These are phyloP conservation scores for Rambutsinella grinnellia DNA, from an alignment of 2,888 invertebrate genomes.

Conservation along the genomic window DNA sequence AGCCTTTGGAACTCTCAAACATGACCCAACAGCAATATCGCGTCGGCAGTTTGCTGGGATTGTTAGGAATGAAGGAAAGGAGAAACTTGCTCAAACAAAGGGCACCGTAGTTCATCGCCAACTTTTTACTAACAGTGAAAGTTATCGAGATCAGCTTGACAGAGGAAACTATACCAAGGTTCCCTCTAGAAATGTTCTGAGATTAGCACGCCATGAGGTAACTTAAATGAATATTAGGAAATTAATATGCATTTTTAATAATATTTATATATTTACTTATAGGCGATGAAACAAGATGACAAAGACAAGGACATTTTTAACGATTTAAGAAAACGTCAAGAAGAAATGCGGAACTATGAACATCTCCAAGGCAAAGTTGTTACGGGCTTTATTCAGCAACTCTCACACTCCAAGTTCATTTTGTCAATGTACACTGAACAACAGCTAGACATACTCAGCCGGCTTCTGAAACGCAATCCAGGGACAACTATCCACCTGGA, in stretches of 20 bases:
- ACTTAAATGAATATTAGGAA: no score
- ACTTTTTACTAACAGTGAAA: not conserved
- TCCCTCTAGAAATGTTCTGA: not conserved
- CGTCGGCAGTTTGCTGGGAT: no score
- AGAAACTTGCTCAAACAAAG: not conserved
- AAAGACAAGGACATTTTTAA: not conserved
- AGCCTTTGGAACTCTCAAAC: not conserved
- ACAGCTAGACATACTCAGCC: not conserved
- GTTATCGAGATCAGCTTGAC: not conserved
- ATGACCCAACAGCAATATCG: not conserved
- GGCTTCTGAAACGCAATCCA: not conserved
- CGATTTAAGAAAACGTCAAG: not conserved
- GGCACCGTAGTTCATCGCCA: not conserved
- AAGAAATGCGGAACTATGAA: not conserved
- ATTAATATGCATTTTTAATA: no score
- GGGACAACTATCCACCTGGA: not conserved
- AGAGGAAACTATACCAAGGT: not conserved
- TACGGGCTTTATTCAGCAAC: not conserved
- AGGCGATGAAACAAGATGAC: not conserved
- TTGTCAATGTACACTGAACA: not conserved
- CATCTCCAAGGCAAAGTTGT: not conserved
- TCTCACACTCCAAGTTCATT: not conserved
- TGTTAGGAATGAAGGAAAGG: not conserved
- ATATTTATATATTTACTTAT: no score
- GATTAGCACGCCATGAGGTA: not conserved